Percentiles rank a stretch among this genome's conserved stretches.
These are phyloP conservation scores for Melipona beecheii DNA, from an alignment of 2,888 invertebrate genomes.

Conservation along the genomic window DNA sequence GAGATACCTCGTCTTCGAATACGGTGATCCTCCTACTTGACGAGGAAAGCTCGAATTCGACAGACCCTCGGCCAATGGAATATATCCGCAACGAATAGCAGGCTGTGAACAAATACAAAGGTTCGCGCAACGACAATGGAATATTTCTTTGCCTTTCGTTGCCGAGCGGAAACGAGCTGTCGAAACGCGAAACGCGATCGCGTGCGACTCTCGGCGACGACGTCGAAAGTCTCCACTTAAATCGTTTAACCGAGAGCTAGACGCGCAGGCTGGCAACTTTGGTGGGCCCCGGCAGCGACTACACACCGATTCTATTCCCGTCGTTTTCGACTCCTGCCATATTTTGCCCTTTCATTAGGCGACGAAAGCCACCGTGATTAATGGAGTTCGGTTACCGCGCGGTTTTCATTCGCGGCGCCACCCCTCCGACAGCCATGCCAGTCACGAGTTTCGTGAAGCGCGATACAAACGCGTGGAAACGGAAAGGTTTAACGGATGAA, in stretches of 20 bases:
- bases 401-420: slow-evolving; percentile 64
- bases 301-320: slow-evolving; percentile 27
- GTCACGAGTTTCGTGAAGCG: slow-evolving; percentile 59
- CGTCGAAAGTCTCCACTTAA: slow-evolving; percentile 21
- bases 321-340: slow-evolving; percentile 63
- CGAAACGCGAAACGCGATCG: slow-evolving; percentile 24
- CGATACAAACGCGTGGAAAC: slow-evolving; percentile 63
- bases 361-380: slow-evolving; percentile 70
- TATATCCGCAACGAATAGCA: background rate
- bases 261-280: slow-evolving; percentile 8
- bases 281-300: slow-evolving; percentile 4
- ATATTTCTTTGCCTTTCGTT: slow-evolving; percentile 38
- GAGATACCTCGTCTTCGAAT: slow-evolving; percentile 3
- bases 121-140: slow-evolving; percentile 19
- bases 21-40: background rate
- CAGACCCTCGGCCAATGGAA: slow-evolving; percentile 9
- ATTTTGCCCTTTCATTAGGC: slow-evolving; percentile 74
- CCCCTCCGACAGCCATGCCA: slow-evolving; percentile 60
- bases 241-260: slow-evolving; percentile 4
- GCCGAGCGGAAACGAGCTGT: slow-evolving; percentile 26
- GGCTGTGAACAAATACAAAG: slow-evolving; percentile 30
- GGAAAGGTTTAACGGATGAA: slow-evolving; percentile 53
- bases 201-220: background rate
- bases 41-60: slow-evolving; percentile 23
- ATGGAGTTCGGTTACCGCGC: slow-evolving; percentile 71